These are phyloP conservation scores for Chrysomela aeneicollis DNA, from an alignment of 2,888 invertebrate species.

Conservation along the genomic window DNA sequence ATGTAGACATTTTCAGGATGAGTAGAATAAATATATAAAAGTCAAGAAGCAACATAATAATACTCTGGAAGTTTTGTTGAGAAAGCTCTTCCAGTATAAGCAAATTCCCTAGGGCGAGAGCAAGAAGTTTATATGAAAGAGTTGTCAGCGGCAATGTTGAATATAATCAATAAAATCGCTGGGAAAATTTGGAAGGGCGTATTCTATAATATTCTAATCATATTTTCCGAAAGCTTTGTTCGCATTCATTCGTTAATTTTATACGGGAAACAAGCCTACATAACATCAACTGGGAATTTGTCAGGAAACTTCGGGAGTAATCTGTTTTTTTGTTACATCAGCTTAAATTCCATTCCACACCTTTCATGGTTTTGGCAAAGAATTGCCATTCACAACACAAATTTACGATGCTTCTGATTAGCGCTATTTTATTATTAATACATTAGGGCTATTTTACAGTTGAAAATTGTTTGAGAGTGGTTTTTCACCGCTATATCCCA, in stretches of 20 bases:
- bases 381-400: too few species aligned
- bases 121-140: slow-evolving; percentile 59
- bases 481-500: too few species aligned
- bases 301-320: neutral
- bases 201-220: slow-evolving; percentile 51
- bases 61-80: slow-evolving; percentile 57
- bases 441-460: too few species aligned
- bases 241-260: slow-evolving; percentile 46
- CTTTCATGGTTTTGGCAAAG: too few species aligned
- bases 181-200: slow-evolving; percentile 43
- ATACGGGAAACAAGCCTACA: slow-evolving; percentile 24
- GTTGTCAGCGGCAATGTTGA: slow-evolving; percentile 58
- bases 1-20: slow-evolving; percentile 43
- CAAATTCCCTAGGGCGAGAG: slow-evolving; percentile 56
- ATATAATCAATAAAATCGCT: slow-evolving; percentile 56
- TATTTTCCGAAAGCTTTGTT: slow-evolving; percentile 49
- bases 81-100: slow-evolving; percentile 56
- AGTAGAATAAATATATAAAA: slow-evolving; percentile 56
- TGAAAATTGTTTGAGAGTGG: too few species aligned
- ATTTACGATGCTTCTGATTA: too few species aligned
- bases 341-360: too few species aligned
- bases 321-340: neutral
- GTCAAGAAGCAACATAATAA: slow-evolving; percentile 56
- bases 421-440: too few species aligned
- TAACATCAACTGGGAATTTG: slow-evolving; percentile 13